Conservation (phyloP, 2,797 vertebrate species). For the Esox lucius region DNA sequence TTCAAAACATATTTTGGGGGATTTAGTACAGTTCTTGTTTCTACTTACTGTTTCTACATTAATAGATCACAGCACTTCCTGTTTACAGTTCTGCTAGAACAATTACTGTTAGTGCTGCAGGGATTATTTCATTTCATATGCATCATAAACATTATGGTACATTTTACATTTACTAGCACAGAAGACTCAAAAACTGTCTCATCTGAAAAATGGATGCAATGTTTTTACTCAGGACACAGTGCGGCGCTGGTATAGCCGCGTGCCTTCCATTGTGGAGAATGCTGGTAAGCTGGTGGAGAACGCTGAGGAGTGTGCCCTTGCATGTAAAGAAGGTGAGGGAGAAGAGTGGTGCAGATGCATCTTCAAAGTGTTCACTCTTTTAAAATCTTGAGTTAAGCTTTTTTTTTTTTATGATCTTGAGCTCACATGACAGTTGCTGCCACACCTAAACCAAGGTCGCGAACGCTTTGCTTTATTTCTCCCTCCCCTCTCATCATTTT, state of each 20-base stretch:
- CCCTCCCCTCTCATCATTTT: not conserved
- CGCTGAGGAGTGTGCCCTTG: slow-evolving; percentile 80
- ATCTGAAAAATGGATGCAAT: not conserved
- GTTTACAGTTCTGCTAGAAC: not conserved
- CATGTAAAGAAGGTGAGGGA: slow-evolving; percentile 80
- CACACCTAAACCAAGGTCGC: not conserved
- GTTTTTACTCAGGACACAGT: slow-evolving; percentile 84
- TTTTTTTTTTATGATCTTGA: not conserved
- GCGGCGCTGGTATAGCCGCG: slow-evolving; percentile 90
- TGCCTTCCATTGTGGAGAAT: slow-evolving; percentile 81
- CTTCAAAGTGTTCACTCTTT: not conserved
- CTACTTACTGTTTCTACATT: not conserved
- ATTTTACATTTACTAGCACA: not conserved
- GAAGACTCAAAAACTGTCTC: not conserved
- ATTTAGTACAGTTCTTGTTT: not conserved
- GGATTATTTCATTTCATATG: not conserved
- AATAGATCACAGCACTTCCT: not conserved
- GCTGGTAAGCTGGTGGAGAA: slow-evolving; percentile 79
- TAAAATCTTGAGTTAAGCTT: not conserved
- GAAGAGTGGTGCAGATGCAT: not conserved
- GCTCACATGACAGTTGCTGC: not conserved
- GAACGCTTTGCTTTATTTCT: not conserved
- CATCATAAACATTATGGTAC: not conserved
- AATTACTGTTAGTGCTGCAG: not conserved
- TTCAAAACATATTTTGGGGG: not conserved